A percentile compares a stretch with the other conserved stretches of the same genome.
phyloP scores from a whole-genome alignment of 2,888 invertebrate species.

The Salticus scenicus region DNA sequence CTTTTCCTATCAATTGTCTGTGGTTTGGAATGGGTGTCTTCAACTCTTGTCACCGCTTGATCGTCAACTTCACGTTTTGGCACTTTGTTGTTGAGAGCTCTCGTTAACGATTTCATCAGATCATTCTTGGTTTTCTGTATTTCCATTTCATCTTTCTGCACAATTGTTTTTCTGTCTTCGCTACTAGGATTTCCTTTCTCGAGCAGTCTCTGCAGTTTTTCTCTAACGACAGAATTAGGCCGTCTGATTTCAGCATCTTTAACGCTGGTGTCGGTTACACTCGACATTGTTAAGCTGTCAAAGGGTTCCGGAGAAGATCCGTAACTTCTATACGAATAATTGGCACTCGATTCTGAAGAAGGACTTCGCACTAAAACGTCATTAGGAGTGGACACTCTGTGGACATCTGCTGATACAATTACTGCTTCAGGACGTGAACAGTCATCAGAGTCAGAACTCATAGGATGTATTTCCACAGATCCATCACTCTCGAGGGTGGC shows the following conservation, averaged over 20 bases:
- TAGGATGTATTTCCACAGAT: conserved; percentile 47
- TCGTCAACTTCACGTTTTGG: conserved; percentile 39
- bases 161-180: conserved; percentile 7
- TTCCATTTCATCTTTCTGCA: conserved; percentile 36
- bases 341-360: conserved; percentile 33
- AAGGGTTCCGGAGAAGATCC: conserved; percentile 45
- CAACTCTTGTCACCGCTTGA: conserved; percentile 43
- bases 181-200: conserved; percentile 34
- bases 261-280: conserved; percentile 22
- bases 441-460: conserved; percentile 65
- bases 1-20: conserved; percentile 43
- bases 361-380: conserved; percentile 57
- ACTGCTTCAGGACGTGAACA: conserved; percentile 57
- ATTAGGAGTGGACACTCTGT: conserved; percentile 58
- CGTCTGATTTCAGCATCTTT: conserved; percentile 16
- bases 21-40: conserved; percentile 1
- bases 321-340: conserved; percentile 33
- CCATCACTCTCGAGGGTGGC: conserved; percentile 41
- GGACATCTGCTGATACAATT: conserved; percentile 62
- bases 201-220: conserved; percentile 49
- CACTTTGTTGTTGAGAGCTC: conserved; percentile 60
- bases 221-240: conserved; percentile 35
- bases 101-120: conserved; percentile 58
- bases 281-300: conserved; percentile 64
- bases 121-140: conserved; percentile 50